Evolutionary conservation across 92 coral and sea anemone genomes (phyloP).

Genomic region (Zoanthus sociatus): DNA sequence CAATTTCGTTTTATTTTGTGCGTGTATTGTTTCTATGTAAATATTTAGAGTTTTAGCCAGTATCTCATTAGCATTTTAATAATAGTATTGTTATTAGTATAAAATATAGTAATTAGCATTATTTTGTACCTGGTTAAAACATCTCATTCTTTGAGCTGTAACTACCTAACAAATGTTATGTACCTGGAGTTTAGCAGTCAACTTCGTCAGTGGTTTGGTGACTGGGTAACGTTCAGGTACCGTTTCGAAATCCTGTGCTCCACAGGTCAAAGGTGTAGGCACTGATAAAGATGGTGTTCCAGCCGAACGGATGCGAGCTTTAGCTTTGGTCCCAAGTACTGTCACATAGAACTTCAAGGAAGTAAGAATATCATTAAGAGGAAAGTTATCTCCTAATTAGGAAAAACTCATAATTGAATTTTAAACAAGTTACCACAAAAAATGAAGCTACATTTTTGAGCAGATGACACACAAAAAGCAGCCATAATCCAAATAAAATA

Average conservation of each 20-base stretch:
- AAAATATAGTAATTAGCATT: no score
- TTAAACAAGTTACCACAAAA: no score
- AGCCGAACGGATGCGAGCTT: slow-evolving; percentile 86
- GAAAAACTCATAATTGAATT: no score
- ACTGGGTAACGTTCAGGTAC: slow-evolving; percentile 69
- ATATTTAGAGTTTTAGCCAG: no score
- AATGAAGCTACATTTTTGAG: no score
- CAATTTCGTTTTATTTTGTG: no score
- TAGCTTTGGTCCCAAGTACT: slow-evolving; percentile 85
- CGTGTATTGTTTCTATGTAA: no score
- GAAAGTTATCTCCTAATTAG: no score
- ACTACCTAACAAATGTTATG: background rate
- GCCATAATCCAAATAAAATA: no score
- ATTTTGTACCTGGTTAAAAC: background rate
- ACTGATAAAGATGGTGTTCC: slow-evolving; percentile 67
- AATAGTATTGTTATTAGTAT: no score
- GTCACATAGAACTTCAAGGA: slow-evolving; percentile 75
- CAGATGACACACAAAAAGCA: no score
- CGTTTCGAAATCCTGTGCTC: slow-evolving; percentile 79
- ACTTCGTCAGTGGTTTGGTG: slow-evolving; percentile 85
- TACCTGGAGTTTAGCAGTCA: slow-evolving; percentile 79
- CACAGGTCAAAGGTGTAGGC: slow-evolving; percentile 87
- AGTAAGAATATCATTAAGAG: background rate
- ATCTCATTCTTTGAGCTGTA: slow-evolving; percentile 1
- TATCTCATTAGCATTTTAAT: no score